These are phyloP conservation scores for Camponotus fellah DNA, from an alignment of 2,888 invertebrate genomes.

Conservation along the genomic window DNA sequence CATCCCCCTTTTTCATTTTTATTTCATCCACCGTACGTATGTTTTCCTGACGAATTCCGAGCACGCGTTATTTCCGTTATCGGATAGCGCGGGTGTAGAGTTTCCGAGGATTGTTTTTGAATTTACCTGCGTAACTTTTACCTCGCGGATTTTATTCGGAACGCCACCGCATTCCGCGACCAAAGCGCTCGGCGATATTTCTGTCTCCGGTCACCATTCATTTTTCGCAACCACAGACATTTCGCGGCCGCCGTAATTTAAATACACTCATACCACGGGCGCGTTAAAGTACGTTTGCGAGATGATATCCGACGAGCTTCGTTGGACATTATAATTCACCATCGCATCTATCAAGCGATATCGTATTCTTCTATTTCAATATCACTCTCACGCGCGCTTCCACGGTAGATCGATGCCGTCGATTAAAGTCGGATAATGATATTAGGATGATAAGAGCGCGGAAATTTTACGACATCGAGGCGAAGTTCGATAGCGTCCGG, in stretches of 20 bases:
- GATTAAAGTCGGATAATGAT: neutral
- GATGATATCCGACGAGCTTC: neutral
- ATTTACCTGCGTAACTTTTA: constrained; percentile 51
- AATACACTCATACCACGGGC: constrained; percentile 19
- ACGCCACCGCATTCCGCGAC: constrained; percentile 40
- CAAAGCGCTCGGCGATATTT: constrained; percentile 45
- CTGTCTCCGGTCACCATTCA: constrained; percentile 42
- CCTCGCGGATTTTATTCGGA: constrained; percentile 54
- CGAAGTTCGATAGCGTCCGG: neutral
- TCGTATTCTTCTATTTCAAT: constrained; percentile 2
- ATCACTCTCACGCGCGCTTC: neutral
- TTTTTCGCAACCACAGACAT: constrained; percentile 51
- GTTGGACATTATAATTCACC: constrained; percentile 11
- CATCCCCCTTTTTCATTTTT: neutral
- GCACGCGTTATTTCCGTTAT: constrained; percentile 52
- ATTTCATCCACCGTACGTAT: constrained; percentile 5
- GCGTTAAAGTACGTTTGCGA: constrained; percentile 14
- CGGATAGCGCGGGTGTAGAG: constrained; percentile 41
- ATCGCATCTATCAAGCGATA: neutral
- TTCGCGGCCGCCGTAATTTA: constrained; percentile 33
- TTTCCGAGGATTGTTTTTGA: constrained; percentile 59
- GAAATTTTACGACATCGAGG: constrained; percentile 1
- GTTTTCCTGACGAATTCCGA: constrained; percentile 42
- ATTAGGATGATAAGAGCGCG: neutral
- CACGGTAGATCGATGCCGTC: neutral